Conservation (phyloP, 1,140 invertebrate species). For the Metaphire vulgaris region DNA sequence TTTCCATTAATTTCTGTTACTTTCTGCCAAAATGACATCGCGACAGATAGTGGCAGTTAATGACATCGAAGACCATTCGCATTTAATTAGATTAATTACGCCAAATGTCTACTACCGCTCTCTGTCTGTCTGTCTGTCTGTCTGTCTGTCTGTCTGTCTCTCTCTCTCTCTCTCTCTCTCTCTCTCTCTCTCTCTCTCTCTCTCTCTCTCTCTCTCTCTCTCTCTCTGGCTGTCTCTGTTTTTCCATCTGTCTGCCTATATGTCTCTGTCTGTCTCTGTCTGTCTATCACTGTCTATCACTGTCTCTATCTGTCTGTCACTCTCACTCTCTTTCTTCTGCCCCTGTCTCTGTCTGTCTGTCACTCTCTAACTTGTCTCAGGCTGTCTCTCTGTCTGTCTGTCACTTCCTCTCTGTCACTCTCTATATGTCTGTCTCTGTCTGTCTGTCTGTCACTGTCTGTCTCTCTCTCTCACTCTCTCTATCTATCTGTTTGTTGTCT, state of each 20-base stretch:
- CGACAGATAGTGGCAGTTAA: too few relatives aligned
- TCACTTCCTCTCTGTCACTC: too few relatives aligned
- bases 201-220: background rate
- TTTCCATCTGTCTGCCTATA: background rate
- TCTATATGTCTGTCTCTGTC: background rate
- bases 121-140: too few relatives aligned
- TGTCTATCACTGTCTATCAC: background rate
- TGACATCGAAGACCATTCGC: too few relatives aligned
- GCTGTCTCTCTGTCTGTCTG: too few relatives aligned
- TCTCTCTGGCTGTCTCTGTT: background rate
- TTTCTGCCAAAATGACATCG: too few relatives aligned
- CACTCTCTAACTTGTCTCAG: background rate
- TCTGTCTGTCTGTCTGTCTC: too few relatives aligned
- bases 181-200: background rate
- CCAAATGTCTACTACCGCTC: too few relatives aligned
- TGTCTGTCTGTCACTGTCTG: background rate
- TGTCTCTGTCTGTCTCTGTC: background rate
- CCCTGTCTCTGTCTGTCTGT: background rate
- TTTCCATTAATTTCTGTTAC: too few relatives aligned
- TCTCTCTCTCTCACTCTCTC: background rate
- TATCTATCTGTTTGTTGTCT: too few relatives aligned
- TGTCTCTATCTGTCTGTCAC: background rate
- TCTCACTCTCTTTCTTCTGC: background rate
- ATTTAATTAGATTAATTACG: too few relatives aligned
- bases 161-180: too few relatives aligned